Percentiles rank a stretch among this genome's conserved stretches.
Evolutionary conservation across 2,113 vertebrate species (phyloP).

Genomic region (Myotis yumanensis): DNA sequence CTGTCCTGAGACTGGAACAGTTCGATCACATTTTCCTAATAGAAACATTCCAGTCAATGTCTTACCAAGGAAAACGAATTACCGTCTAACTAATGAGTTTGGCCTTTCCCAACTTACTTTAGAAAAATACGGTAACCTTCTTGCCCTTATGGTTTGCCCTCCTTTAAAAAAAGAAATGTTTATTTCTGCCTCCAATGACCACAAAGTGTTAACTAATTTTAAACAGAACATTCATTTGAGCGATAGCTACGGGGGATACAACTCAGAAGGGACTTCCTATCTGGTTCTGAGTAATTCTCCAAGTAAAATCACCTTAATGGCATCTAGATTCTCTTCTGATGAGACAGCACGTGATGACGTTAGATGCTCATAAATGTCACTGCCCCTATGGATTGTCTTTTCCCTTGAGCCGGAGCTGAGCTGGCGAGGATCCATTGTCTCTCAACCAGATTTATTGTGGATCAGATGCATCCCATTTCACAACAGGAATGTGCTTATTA

Average conservation of each 20-base stretch:
- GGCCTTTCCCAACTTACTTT: slow-evolving; percentile 58
- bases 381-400: slow-evolving; percentile 82
- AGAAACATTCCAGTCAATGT: slow-evolving; percentile 61
- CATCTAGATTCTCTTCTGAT: slow-evolving; percentile 80
- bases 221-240: slow-evolving; percentile 42
- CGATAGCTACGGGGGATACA: background rate
- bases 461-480: slow-evolving; percentile 83
- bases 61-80: slow-evolving; percentile 66
- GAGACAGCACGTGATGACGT: slow-evolving; percentile 75
- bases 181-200: slow-evolving; percentile 21
- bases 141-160: slow-evolving; percentile 34
- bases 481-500: slow-evolving; percentile 84
- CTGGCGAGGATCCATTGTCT: slow-evolving; percentile 82
- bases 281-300: slow-evolving; percentile 71
- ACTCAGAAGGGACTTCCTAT: slow-evolving; percentile 31
- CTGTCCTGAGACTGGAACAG: slow-evolving; percentile 11
- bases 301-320: slow-evolving; percentile 62
- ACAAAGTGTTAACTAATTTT: slow-evolving; percentile 13
- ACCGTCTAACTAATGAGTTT: slow-evolving; percentile 50
- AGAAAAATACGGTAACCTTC: slow-evolving; percentile 57
- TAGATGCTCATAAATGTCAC: slow-evolving; percentile 84
- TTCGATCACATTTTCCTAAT: slow-evolving; percentile 65
- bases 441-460: slow-evolving; percentile 84
- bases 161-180: background rate
- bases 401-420: slow-evolving; percentile 82